These are phyloP conservation scores for Galagoides demidoff DNA, from an alignment of 2,797 vertebrate species.

Conservation along the genomic window DNA sequence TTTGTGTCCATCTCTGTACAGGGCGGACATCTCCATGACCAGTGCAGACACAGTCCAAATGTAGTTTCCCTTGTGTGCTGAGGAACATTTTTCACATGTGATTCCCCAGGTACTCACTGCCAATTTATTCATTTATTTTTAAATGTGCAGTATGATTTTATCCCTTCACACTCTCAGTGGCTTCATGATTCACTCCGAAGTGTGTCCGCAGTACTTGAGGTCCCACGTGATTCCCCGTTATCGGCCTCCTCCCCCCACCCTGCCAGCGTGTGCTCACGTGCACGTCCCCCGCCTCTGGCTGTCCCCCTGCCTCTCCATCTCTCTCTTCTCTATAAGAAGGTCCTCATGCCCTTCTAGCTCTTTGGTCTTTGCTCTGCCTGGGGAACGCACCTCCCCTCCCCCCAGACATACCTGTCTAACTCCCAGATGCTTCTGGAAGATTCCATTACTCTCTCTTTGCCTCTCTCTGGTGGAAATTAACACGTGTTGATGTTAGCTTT, in stretches of 20 bases:
- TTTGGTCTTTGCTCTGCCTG: no score
- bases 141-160: neutral
- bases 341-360: no score
- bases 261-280: neutral
- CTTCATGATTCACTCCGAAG: neutral
- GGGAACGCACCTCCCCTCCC: no score
- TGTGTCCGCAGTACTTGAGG: rapidly evolving
- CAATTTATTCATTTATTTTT: neutral
- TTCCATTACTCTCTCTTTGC: no score
- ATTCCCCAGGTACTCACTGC: neutral
- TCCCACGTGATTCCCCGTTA: neutral
- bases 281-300: no score
- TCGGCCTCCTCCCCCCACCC: neutral
- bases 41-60: neutral
- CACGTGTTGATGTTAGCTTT: no score
- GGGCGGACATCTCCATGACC: neutral
- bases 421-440: no score
- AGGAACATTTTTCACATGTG: neutral
- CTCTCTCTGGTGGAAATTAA: no score
- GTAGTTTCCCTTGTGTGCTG: neutral
- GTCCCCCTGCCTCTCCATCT: neutral
- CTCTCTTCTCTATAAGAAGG: neutral
- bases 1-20: neutral
- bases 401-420: no score
- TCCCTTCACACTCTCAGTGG: neutral